Evolutionary conservation across 2,888 invertebrate species (phyloP), one percentile per base, ranked within the genome.

Genomic region (Ctena decussata): DNA sequence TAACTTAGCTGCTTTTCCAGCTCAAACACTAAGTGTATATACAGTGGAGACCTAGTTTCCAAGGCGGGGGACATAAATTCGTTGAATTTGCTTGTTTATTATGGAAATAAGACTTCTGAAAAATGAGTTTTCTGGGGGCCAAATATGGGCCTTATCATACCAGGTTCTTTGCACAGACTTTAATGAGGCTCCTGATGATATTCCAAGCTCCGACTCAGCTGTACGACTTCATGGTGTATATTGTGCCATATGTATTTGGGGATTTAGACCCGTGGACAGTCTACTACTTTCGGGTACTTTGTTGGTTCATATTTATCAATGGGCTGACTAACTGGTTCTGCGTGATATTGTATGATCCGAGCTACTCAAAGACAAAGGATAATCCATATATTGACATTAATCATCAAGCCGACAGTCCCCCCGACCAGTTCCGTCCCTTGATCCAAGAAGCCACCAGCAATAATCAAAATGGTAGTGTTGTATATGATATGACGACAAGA

Each of bases 291-390:
- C 91, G 91, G 73, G 88, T 93, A 11, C 72, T 92, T 11, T 77
- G 80, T 24, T 84, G 87, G 79, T 92, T 90, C 79, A 37, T 90
- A 24, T 85, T 81, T 44, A 72, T 91, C 30, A 88, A 92, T 53
- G 88, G 89, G 15, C 77, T 91, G 18, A 87, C 90, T 21, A 93
- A 93, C 82, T 93, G 91, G 88, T 76, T 93, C 24, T 92, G 91
- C 82, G 89, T 88, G 6, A 89, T 91, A 24, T 74, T 92, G 8
- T 93, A 91, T 46, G 89, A 89, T 70, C 87, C 91, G n/a, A 76
- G 80, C 0, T 84, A 84, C 49, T 57, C 30, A 0, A 89, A 87
- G 70, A 41, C 85, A 15, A 82, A 81, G 65, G 88, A 90, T 76
- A 85, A 87, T 27, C 88, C 89, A 0, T 80, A 76, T 57, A 44